A percentile compares a stretch with the other conserved stretches of the same genome.
These are phyloP conservation scores for Gambusia holbrooki DNA, from an alignment of 2,113 vertebrate genomes.

Conservation along the genomic window DNA sequence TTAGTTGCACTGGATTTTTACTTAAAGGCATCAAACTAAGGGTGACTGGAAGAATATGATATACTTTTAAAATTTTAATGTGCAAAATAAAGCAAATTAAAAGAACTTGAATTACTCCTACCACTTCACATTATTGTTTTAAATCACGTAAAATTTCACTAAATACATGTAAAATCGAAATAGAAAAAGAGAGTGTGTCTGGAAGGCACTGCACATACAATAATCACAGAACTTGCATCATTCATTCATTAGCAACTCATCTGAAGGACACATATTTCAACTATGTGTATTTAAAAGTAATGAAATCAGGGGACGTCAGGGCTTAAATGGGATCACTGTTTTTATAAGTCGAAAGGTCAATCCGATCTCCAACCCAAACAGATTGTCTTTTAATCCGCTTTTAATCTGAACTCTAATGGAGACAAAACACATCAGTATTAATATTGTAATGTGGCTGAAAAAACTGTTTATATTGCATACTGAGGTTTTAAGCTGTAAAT, in stretches of 20 bases:
- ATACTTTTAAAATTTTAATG: background rate
- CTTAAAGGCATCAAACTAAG: background rate
- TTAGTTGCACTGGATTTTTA: background rate
- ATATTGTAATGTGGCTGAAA: background rate
- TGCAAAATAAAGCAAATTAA: too few relatives aligned
- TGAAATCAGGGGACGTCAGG: background rate
- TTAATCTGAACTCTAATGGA: slow-evolving; percentile 17
- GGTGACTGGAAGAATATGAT: background rate
- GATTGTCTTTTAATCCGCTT: slow-evolving; percentile 31
- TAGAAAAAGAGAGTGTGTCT: background rate
- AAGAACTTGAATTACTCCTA: background rate
- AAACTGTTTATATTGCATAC: background rate
- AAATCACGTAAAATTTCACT: background rate
- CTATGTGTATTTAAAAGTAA: slow-evolving; percentile 3
- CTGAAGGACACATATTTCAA: background rate
- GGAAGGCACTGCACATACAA: background rate
- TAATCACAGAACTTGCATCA: background rate
- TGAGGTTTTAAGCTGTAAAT: background rate
- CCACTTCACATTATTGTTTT: background rate
- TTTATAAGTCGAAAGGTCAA: slow-evolving; percentile 13
- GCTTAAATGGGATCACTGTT: slow-evolving; percentile 1
- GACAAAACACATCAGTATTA: slow-evolving; percentile 13
- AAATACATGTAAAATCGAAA: background rate
- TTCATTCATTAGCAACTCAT: background rate
- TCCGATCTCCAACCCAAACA: slow-evolving; percentile 25